Base-by-base conservation (phyloP, 2,888 invertebrate genomes). In the Eudemis profundana region DNA sequence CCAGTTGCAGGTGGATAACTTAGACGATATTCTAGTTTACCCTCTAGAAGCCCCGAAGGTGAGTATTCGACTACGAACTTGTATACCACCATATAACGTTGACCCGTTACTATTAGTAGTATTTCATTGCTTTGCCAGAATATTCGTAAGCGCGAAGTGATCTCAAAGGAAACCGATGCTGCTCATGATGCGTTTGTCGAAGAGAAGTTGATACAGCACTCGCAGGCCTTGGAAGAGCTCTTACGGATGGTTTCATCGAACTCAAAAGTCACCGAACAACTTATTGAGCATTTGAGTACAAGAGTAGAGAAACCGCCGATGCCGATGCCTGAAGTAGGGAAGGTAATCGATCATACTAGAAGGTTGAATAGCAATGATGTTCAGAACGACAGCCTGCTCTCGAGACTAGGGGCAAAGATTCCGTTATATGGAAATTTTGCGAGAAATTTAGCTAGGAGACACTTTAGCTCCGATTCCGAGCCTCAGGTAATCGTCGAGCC, bases 191-290 rank as follows among this genome's bases (percentile, higher is more conserved):
- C 77, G 5, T 85, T 83, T 63, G 69, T 89, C 14, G 83, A 84
- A 70, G 81, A 87, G 4, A 84, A 82, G 62, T 68, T 89, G 36
- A 73, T 80, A 42, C 76, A 86, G 61, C 87, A 89, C 29, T 78
- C 78, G 10, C 83, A 84, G 76, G 84, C 83, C 0, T 73, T 89
- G 60, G 85, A 86, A 51, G 74, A 81, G 56, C 69, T 90, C 15
- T 60, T 85, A 2, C 76, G 74, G 68, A 61, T 76, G 15, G 73
- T 78, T 1, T 72, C 82, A 65, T 66, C 51, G 0, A 82, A 78
- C 44, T 81, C 79, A 66, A 79, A 82, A 3, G 54, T 83, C 1
- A 76, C 75, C 1, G 80, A 81, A 66, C 70, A 72, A 15, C 68
- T 89, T 5, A 71, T 84, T n/a, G 79, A 84, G 29, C 75, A 80